Evolutionary conservation across 2,888 invertebrate species (phyloP).

Genomic region (Nasonovia ribisnigri): DNA sequence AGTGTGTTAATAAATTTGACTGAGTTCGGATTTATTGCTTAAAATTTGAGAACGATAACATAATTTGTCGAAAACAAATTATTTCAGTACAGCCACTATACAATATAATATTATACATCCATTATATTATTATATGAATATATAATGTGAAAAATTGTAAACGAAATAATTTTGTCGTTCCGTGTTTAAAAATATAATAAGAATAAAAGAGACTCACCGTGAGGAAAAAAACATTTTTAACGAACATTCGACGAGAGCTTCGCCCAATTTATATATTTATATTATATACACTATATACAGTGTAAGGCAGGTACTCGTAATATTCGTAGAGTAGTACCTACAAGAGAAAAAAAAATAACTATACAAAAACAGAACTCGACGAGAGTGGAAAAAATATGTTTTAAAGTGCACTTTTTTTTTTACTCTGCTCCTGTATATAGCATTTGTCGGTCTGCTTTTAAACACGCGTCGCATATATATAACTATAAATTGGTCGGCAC

Average conservation of each 20-base stretch:
- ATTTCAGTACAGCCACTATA: not conserved
- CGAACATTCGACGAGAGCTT: conserved; percentile 33
- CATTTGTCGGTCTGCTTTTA: conserved; percentile 13
- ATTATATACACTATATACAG: not conserved
- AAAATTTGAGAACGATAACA: not conserved
- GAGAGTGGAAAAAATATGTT: conserved; percentile 36
- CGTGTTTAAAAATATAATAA: not conserved
- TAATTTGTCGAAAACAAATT: not conserved
- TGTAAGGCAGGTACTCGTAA: not conserved
- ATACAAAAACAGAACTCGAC: conserved; percentile 1
- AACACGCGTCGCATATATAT: conserved; percentile 8
- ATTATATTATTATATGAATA: not conserved
- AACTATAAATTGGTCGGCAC: not conserved
- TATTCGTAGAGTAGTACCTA: conserved; percentile 14
- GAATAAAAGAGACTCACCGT: not conserved
- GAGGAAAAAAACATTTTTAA: not conserved
- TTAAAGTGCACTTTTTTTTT: conserved; percentile 35
- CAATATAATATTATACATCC: not conserved
- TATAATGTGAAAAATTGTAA: conserved; percentile 7
- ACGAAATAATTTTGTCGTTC: not conserved
- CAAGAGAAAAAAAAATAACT: conserved; percentile 14
- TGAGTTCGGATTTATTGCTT: not conserved
- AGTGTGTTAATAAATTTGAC: not conserved
- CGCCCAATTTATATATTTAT: not conserved
- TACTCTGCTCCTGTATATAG: not conserved